Evolutionary conservation across 1,140 invertebrate species (phyloP).

Genomic region (Cyclina sinensis): DNA sequence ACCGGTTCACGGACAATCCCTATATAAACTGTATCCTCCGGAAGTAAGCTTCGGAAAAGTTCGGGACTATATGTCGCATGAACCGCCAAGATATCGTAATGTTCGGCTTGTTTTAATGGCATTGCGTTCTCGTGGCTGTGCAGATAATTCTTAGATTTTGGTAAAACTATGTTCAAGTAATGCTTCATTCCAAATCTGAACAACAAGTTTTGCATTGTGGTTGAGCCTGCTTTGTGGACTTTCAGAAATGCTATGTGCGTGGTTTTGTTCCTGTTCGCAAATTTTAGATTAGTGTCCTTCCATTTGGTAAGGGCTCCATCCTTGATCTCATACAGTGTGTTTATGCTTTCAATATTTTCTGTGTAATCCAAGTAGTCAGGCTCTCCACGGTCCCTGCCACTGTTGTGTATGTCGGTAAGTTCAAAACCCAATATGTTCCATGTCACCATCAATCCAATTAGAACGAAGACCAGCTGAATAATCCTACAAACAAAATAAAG

Average conservation of each 20-base stretch:
- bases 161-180: constrained; percentile 87
- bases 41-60: constrained; percentile 62
- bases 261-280: too few relatives aligned
- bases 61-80: constrained; percentile 69
- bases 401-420: too few relatives aligned
- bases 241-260: constrained; percentile 57
- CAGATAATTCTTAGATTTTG: constrained; percentile 65
- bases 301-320: too few relatives aligned
- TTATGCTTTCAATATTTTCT: too few relatives aligned
- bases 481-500: too few relatives aligned
- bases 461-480: too few relatives aligned
- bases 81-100: constrained; percentile 72
- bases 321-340: too few relatives aligned
- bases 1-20: constrained; percentile 75
- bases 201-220: constrained; percentile 87
- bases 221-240: constrained; percentile 87
- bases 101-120: neutral
- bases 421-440: too few relatives aligned
- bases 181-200: constrained; percentile 87
- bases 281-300: too few relatives aligned
- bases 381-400: too few relatives aligned
- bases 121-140: neutral
- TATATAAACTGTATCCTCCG: constrained; percentile 68
- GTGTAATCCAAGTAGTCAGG: too few relatives aligned
- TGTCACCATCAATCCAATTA: too few relatives aligned